Conservation (phyloP, 1,140 invertebrate genomes). For the Zaprionus lachaisei region DNA sequence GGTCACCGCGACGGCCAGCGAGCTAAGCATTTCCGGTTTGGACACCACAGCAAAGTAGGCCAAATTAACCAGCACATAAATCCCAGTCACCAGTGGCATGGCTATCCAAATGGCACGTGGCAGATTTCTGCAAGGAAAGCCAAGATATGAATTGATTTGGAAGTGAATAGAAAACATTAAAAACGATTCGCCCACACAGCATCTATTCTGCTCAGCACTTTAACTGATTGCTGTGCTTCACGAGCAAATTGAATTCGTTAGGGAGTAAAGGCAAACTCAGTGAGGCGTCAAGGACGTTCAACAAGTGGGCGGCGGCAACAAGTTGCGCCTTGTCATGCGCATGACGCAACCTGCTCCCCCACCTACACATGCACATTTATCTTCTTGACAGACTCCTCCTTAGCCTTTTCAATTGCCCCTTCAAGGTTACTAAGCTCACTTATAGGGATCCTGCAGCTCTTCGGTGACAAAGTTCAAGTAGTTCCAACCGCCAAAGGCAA, state of each 20-base stretch:
- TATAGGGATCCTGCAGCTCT: slow-evolving; percentile 96
- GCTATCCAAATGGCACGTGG: slow-evolving; percentile 95
- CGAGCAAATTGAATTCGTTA: slow-evolving; percentile 78
- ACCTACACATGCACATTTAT: slow-evolving; percentile 48
- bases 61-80: slow-evolving; percentile 95
- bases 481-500: slow-evolving; percentile 98
- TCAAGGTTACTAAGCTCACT: slow-evolving; percentile 86
- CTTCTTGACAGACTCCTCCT: slow-evolving; percentile 34
- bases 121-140: slow-evolving; percentile 89
- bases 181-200: slow-evolving; percentile 21
- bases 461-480: slow-evolving; percentile 97
- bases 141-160: slow-evolving; percentile 17
- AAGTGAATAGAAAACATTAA: slow-evolving; percentile 26
- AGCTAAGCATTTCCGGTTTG: slow-evolving; percentile 90
- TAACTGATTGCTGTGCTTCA: slow-evolving; percentile 64
- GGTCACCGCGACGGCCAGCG: slow-evolving; percentile 93
- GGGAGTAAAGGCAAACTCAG: slow-evolving; percentile 28
- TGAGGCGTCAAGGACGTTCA: slow-evolving; percentile 59
- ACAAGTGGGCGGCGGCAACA: slow-evolving; percentile 68
- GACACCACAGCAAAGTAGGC: slow-evolving; percentile 95
- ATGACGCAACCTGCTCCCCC: slow-evolving; percentile 53
- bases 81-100: slow-evolving; percentile 92
- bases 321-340: slow-evolving; percentile 62
- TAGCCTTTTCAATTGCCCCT: slow-evolving; percentile 2
- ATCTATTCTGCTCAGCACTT: slow-evolving; percentile 44